Base-by-base conservation (phyloP, 2,113 vertebrate genomes). In the Circaetus gallicus region DNA sequence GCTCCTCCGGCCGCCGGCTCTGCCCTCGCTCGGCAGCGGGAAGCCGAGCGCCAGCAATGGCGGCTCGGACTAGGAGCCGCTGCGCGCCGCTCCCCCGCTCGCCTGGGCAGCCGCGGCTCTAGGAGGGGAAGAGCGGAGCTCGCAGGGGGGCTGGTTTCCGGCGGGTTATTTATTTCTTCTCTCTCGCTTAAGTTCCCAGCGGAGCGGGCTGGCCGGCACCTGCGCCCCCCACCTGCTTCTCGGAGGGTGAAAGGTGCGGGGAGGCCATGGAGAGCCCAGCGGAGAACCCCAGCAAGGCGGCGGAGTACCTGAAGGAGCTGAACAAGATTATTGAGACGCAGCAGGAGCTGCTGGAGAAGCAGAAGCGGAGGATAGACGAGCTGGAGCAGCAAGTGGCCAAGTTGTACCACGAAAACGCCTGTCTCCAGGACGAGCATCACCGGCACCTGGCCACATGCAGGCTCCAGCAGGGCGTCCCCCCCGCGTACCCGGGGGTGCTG, bases 211-310 rank as follows among this genome's bases (percentile, higher is more conserved):
- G 69, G 90, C 74, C 40, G 56, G 58, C 17, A 55, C 92, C 91
- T 69, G 94, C 49, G 36, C 85, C 91, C 59, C 90, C 69, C 86
- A 89, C 77, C 94, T 73, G 82, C 94, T 26, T 61, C 89, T 19
- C 15, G 49, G 58, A 65, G 78, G 82, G 80, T 10, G 84, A 85
- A 29, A 95, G 96, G 94, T 94, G 95, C 31, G 93, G 80, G 89
- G 95, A 90, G 92, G 97, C 97, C 97, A 99, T 99, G 99, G 99
- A 99, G 93, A 97, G 97, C 98, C 98, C 98, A 13, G 86, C 97
- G 20, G 99, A 99, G 97, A 99, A 99, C 98, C 99, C 99, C 16
- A 99, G 98, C 97, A 98, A 98, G 96, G 99, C 99, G 76, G 98
- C 98, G 93, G 99, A 98, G 98, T 99, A 99, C 94, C 98, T 99